Base-by-base conservation (phyloP, 2,797 vertebrate genomes). In the Borostomias antarcticus region DNA sequence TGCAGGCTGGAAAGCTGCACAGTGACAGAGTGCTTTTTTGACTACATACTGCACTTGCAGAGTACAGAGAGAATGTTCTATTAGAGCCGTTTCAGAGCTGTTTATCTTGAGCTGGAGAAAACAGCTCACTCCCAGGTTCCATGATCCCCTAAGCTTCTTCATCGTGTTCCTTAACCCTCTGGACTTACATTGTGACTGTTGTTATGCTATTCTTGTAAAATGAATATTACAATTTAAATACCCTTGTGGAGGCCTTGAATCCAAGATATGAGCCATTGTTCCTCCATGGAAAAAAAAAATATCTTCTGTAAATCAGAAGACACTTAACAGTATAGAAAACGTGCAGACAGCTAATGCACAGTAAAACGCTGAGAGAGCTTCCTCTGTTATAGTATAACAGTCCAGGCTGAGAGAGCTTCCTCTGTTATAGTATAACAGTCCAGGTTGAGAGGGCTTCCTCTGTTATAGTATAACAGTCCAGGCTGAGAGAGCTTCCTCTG, bases 231-330 rank as follows among this genome's bases (percentile, higher is more conserved):
- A 8, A 30, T 56, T 32, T 33, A 32, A 37, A 40, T 79, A 70
- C 76, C 61, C 17, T 48, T 15, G 60, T 52, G 66, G 78, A 70
- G 30, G 33, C 1, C 56, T 79, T 77, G 25, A 48, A 62, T 67
- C 73, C 26, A 29, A 53, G 61, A 58, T 32, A 40, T 50, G 75
- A 35, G 45, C 23, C 23, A 19, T 62, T 54, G 59, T 70, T 73
- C 51, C 54, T 13, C 58, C 61, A 50, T 59, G 37, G 61, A 53
- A 76, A 73, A 59, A 57, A 76, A 73, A 76, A 57, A 76, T 83
- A 80, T 70, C 53, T 79, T 62, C 58, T 61, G 72, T 71, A 64
- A 84, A 88, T 89, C 61, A 80, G 77, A 83, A 78, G 69, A 78
- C 79, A 85, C 79, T 74, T 66, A 84, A 80, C 75, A 76, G 72